Base-by-base conservation (phyloP, 2,888 invertebrate species). In the Caenorhabditis wallacei region DNA sequence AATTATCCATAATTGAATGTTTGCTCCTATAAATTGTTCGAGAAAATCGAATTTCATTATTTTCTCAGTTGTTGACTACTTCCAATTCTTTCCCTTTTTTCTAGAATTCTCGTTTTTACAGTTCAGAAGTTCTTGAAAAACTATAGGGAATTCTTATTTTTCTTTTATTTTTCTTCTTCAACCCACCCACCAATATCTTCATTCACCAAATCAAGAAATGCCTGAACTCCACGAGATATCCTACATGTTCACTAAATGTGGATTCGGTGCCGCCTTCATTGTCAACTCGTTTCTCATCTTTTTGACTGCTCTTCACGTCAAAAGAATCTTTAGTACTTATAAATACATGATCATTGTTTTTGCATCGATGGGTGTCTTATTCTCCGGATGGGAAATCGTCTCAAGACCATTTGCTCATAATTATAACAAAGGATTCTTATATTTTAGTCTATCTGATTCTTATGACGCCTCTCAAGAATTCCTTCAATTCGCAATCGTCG, bases 171-270 rank as follows among this genome's bases (percentile, higher is more conserved):
- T 13, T 30, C 3, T 30, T 30, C 4, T 8, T 8, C 10, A 40
- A 40, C 40, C 13, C 13, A 10, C 40, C 35, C 10, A 35, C 35
- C 4, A 35, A 35, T 35, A 35, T 7, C 5, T 10, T 35, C 4
- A 10, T 7, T 10, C 10, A 35, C 10, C 5, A 24, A 53, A 53
- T 3, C 26, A 40, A 40, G 2, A 40, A 40, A 64, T 64, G 64
- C 24, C 22, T 22, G 46, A 18, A 5, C 48, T 70, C 11, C 57
- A 57, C 48, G 70, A 70, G 22, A 22, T 70, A 7, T 59, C 57
- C 18, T 57, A 70, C n/a, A 35, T 35, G 13, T 70, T 70, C 57
- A 70, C 70, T 2, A 70, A 70, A 48, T 70, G 53, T 53, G 74
- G 74, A 40, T 74, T 74, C 35, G 40, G 53, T 8, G 54, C 54